Evolutionary conservation across 1,140 invertebrate species (phyloP).

Genomic region (Drosophila subobscura): DNA sequence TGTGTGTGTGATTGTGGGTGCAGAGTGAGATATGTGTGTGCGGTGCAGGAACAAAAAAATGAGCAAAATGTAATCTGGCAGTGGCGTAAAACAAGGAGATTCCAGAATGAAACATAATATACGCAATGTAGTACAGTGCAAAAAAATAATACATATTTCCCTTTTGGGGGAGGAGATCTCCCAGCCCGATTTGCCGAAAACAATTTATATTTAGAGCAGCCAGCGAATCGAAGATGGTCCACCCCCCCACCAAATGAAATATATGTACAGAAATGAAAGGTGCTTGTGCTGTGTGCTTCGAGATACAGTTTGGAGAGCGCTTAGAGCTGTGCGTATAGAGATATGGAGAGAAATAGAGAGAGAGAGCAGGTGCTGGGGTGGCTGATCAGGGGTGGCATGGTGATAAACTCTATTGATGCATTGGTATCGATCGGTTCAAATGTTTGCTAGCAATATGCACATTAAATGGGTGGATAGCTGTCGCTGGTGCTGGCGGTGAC

Average conservation of each 20-base stretch:
- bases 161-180: not conserved
- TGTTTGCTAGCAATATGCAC: too few relatives aligned
- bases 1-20: slow-evolving; percentile 2
- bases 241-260: too few relatives aligned
- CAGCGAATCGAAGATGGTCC: too few relatives aligned
- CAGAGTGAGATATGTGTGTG: too few relatives aligned
- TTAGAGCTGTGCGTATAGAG: not conserved
- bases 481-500: not conserved
- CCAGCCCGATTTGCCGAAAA: not conserved
- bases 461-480: not conserved
- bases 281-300: not conserved
- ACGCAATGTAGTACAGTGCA: not conserved
- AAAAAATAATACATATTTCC: slow-evolving; percentile 1
- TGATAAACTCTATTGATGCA: too few relatives aligned
- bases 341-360: not conserved
- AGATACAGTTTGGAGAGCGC: too few relatives aligned
- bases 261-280: too few relatives aligned
- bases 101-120: not conserved
- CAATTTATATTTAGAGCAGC: too few relatives aligned
- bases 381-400: too few relatives aligned
- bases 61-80: not conserved
- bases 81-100: slow-evolving; percentile 3
- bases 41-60: too few relatives aligned
- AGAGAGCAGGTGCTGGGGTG: too few relatives aligned
- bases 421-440: too few relatives aligned